Percentiles rank a stretch among this genome's conserved stretches.
Evolutionary conservation across 2,797 vertebrate species (phyloP).

Genomic region (Glossophaga mutica): DNA sequence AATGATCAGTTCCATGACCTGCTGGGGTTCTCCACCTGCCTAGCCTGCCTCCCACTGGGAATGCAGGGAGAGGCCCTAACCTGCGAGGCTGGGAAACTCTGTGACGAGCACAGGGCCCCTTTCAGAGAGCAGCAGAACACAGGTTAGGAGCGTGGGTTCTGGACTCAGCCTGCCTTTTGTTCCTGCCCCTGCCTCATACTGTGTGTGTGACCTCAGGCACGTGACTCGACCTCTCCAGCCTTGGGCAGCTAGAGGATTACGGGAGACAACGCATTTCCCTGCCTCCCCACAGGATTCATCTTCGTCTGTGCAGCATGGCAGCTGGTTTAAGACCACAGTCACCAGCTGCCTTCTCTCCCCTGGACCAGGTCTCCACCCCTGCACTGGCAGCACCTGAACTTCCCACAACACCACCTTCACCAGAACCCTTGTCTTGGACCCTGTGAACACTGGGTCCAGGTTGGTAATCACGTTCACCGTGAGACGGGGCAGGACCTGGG

Average conservation of each 20-base stretch:
- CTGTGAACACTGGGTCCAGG: neutral
- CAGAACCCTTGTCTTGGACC: neutral
- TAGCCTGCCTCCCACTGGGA: neutral
- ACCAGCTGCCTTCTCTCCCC: neutral
- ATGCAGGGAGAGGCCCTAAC: neutral
- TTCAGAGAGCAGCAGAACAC: rapidly evolving
- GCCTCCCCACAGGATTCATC: neutral
- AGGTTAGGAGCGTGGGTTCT: neutral
- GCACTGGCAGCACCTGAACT: neutral
- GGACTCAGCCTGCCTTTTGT: neutral
- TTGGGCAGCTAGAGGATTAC: neutral
- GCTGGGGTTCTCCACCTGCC: neutral
- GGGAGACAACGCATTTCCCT: neutral
- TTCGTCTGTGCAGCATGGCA: rapidly evolving
- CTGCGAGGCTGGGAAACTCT: rapidly evolving
- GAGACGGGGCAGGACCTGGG: neutral
- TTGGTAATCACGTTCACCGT: neutral
- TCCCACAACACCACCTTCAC: neutral
- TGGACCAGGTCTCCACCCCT: neutral
- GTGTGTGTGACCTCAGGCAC: neutral
- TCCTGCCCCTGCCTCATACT: neutral
- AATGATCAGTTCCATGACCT: neutral
- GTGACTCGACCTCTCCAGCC: neutral
- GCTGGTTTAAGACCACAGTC: neutral
- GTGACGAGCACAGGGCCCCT: neutral